Percentiles rank a stretch among this genome's conserved stretches.
Conservation (phyloP, 2,113 vertebrate genomes). For the Callionymus lyra region DNA sequence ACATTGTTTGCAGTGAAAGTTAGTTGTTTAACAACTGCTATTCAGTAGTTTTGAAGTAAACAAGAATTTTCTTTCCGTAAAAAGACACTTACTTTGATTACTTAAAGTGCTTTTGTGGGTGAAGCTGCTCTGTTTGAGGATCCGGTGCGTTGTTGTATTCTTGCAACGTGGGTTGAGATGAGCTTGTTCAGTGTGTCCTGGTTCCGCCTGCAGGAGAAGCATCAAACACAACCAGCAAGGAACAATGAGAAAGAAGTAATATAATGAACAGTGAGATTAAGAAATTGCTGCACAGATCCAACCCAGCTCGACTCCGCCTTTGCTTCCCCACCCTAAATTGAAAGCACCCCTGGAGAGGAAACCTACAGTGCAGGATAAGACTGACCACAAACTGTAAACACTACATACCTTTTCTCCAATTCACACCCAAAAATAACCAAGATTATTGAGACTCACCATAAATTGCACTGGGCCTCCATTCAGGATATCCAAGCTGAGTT, state of each 20-base stretch:
- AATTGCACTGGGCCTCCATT: conserved; percentile 78
- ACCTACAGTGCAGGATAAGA: conserved; percentile 3
- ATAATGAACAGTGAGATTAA: conserved; percentile 42
- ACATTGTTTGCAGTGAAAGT: too few relatives aligned
- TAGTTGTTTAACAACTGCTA: too few relatives aligned
- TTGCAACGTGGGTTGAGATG: conserved; percentile 70
- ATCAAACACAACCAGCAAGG: conserved; percentile 31
- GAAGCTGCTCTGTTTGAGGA: conserved; percentile 62
- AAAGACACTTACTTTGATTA: conserved; percentile 73
- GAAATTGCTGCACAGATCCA: conserved; percentile 31
- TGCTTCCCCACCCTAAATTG: conserved; percentile 6
- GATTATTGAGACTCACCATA: conserved; percentile 71
- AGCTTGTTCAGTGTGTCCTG: conserved; percentile 70
- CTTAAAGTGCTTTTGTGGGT: conserved; percentile 62
- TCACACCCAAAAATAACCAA: conserved; percentile 7
- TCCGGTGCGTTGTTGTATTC: conserved; percentile 66
- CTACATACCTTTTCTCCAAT: conserved; percentile 12
- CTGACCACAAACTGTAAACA: conserved; percentile 36
- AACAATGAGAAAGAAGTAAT: too few relatives aligned
- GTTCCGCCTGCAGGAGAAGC: conserved; percentile 65
- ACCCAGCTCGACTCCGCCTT: conserved; percentile 14
- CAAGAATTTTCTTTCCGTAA: too few relatives aligned
- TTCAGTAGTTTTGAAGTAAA: too few relatives aligned
- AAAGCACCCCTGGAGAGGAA: conserved; percentile 25
- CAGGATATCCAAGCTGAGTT: conserved; percentile 71